These are phyloP conservation scores for Threskiornis aethiopicus DNA, from an alignment of 2,797 vertebrate species.

Conservation along the genomic window DNA sequence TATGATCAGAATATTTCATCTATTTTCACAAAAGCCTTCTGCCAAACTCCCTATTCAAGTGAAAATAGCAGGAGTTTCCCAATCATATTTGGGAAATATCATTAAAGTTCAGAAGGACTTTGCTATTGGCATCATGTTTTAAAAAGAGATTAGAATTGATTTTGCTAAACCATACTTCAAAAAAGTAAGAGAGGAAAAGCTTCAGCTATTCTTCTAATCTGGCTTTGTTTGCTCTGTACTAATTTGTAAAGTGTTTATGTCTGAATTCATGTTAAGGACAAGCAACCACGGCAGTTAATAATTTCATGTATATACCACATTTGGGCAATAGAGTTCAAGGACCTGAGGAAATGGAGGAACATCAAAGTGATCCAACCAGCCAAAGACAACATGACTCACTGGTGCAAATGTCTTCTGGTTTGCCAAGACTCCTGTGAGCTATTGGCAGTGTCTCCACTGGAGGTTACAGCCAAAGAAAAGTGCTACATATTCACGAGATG, in stretches of 20 bases:
- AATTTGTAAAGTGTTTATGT: neutral
- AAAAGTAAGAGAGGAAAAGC: neutral
- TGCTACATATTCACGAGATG: neutral
- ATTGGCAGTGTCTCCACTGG: neutral
- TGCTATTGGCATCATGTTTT: neutral
- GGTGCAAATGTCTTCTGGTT: neutral
- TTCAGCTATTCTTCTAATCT: neutral
- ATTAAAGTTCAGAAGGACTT: slow-evolving; percentile 20
- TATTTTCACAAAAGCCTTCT: slow-evolving; percentile 13
- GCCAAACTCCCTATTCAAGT: neutral
- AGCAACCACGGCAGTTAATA: neutral
- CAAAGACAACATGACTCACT: neutral
- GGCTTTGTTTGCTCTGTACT: neutral
- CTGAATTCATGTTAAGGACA: neutral
- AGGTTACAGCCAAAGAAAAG: neutral
- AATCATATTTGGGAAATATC: neutral
- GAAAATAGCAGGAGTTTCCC: slow-evolving; percentile 32
- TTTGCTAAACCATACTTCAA: slow-evolving; percentile 3
- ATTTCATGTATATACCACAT: neutral
- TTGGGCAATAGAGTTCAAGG: neutral
- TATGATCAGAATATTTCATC: slow-evolving; percentile 34
- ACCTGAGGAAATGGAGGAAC: neutral
- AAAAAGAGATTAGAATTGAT: neutral
- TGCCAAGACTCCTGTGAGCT: neutral
- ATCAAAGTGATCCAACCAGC: neutral